Base-by-base conservation (phyloP, 2,113 vertebrate species). In the Lanius ludovicianus region DNA sequence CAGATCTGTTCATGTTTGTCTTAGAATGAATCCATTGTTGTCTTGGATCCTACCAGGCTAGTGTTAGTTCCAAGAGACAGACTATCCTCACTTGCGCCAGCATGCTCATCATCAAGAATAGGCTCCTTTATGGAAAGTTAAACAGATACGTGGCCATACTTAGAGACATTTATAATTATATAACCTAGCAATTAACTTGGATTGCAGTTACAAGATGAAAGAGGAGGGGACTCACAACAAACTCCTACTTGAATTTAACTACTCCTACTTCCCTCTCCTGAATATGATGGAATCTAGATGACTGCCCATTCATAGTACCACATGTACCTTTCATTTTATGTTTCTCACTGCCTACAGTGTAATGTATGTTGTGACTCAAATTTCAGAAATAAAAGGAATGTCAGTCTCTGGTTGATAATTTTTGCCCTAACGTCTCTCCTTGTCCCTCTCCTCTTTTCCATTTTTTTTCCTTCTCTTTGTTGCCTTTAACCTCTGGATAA, bases 361-460 rank as follows among this genome's bases (percentile, higher is more conserved):
- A 33, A 70, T 37, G 23, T 6, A n/a, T 35, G 14, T 37, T 67
- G 44, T 25, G 77, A 67, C 15, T 44, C 24, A 75, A 25, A 89
- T 82, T 68, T 46, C 57, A 89, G 41, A 42, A 53, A 55, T 10
- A 75, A 79, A 70, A 75, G 23, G 25, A 89, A 77, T 19, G 18
- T 17, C 30, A 41, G 7, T 28, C 33, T 70, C 30, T 39, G 17
- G 23, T 27, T 47, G n/a, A 76, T 56, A 56, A 81, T 37, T 84
- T n/a, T 67, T 70, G 24, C 33, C 13, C 13, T 71, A 24, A 62
- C 52, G 7, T 21, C 18, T 16, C 6, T 67, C 25, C 71, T 39
- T 68, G 24, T 42, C 23, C 16, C 1, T 6, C 14, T 25, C 5
- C 3, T 25, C 5, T 7, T 27, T 25, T 42, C 1, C 13, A 24